Evolutionary conservation across 2,888 invertebrate species (phyloP), one percentile per base, ranked within the genome.

Genomic region (Caenorhabditis drosophilae): DNA sequence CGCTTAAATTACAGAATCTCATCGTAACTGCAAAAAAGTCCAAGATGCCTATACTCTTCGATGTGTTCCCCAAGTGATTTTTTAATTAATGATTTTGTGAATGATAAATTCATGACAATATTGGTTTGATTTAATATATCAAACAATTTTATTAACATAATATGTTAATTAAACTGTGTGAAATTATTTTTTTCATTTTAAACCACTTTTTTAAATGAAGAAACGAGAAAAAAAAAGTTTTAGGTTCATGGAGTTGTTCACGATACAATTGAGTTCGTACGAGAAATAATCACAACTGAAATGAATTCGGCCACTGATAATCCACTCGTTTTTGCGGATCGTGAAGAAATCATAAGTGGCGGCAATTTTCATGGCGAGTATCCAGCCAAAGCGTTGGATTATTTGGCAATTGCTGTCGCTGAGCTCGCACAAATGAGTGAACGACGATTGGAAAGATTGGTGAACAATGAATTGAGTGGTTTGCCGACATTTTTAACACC

Each of bases 321-420:
- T 82, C 89, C 89, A 59, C 87, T 88, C 59, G 87, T 88, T 12
- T 87, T 88, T 79, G 84, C 87, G 7, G 87, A 87, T 49, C 79
- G 87, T 16, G 87, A 86, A 34, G 89, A 89, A 81, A 88, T 89
- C 44, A 87, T 89, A 58, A 89, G 89, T 6, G 89, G 88, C 4
- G 89, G 89, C 44, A 89, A 89, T 82, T 89, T 89, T 82, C 89
- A 89, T 76, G 89, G 89, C 6, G 89, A 89, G 84, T 89, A 89
- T 79, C 89, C 89, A 3, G 89, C 89, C 11, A 89, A 89, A 84
- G 88, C 86, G 2, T 83, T 88, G 49, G 89, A 89, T 79, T 89
- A 88, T 77, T 84, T 89, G 62, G 89, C 89, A 1, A 89, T 89
- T 52, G 89, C 85, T 9, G 86, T 89, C 1, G 88, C 89, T 70